Evolutionary conservation across 2,888 invertebrate species (phyloP).

Genomic region (Azorinus chamasolen): DNA sequence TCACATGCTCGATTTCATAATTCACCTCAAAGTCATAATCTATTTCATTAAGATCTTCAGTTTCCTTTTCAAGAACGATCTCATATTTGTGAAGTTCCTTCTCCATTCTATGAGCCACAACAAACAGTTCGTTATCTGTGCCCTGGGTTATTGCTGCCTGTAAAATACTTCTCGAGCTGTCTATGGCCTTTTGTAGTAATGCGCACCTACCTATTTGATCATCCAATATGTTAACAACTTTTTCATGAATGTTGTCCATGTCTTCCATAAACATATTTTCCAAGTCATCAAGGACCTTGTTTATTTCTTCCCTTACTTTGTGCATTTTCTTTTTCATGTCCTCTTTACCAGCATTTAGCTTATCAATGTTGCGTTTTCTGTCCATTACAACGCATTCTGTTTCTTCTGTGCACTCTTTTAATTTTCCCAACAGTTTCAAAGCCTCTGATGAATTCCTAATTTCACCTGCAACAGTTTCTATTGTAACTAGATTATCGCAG

Average conservation of each 20-base stretch:
- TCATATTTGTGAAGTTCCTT: conserved; percentile 62
- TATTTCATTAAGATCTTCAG: conserved; percentile 42
- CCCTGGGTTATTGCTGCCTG: conserved; percentile 58
- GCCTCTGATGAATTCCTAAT: conserved; percentile 61
- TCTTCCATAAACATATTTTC: conserved; percentile 54
- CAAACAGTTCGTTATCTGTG: conserved; percentile 63
- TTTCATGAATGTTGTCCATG: conserved; percentile 38
- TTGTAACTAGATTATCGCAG: conserved; percentile 53
- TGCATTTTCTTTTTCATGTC: conserved; percentile 36
- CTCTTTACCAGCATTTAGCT: conserved; percentile 41
- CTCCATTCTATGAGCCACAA: conserved; percentile 63
- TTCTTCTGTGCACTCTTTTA: conserved; percentile 61
- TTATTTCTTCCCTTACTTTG: conserved; percentile 44
- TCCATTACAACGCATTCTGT: conserved; percentile 58
- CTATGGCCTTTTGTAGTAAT: conserved; percentile 58
- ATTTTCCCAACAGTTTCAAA: conserved; percentile 55
- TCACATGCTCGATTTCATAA: conserved; percentile 64
- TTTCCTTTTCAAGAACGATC: conserved; percentile 55
- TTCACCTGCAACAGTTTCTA: conserved; percentile 60
- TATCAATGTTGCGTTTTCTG: conserved; percentile 56
- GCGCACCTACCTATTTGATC: conserved; percentile 59
- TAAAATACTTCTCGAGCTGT: conserved; percentile 54
- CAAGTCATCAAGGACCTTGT: conserved; percentile 49
- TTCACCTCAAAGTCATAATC: conserved; percentile 57
- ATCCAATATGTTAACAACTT: conserved; percentile 39